Conservation (phyloP, 2,888 invertebrate genomes). For the Eremobia ochroleuca region DNA sequence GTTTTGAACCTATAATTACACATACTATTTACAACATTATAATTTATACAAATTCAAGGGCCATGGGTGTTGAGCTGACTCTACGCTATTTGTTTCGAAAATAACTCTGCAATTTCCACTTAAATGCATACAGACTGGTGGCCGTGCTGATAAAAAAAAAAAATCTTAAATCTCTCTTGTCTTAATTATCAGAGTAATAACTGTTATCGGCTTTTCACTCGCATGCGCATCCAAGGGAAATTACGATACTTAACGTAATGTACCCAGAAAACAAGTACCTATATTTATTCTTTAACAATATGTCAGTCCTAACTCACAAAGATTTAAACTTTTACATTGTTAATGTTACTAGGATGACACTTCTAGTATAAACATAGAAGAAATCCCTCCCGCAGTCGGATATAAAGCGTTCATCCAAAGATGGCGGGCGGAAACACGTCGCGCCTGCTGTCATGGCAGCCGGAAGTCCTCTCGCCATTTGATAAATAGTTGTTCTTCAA, state of each 20-base stretch:
- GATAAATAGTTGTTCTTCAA: constrained; percentile 91
- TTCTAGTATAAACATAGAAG: constrained; percentile 61
- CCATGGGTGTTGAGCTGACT: too few relatives aligned
- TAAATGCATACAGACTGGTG: too few relatives aligned
- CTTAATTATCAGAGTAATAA: neutral
- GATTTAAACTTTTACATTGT: too few relatives aligned
- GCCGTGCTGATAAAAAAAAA: too few relatives aligned
- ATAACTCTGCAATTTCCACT: too few relatives aligned
- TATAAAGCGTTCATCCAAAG: constrained; percentile 78
- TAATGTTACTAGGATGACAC: constrained; percentile 19
- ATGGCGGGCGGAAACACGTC: constrained; percentile 89
- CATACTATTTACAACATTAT: too few relatives aligned
- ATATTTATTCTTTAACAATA: neutral
- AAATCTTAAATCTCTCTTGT: too few relatives aligned
- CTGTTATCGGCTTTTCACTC: neutral
- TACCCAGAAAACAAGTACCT: neutral
- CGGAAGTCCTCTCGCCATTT: constrained; percentile 89
- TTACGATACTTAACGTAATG: too few relatives aligned
- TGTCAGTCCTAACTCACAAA: neutral
- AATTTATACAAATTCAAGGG: too few relatives aligned
- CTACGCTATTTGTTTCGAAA: too few relatives aligned
- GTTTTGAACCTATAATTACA: too few relatives aligned
- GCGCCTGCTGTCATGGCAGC: constrained; percentile 89
- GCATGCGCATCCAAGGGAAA: neutral
- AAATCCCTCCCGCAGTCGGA: constrained; percentile 70